Base-by-base conservation (phyloP, 1,140 invertebrate species). In the Lordiphosa mommai region DNA sequence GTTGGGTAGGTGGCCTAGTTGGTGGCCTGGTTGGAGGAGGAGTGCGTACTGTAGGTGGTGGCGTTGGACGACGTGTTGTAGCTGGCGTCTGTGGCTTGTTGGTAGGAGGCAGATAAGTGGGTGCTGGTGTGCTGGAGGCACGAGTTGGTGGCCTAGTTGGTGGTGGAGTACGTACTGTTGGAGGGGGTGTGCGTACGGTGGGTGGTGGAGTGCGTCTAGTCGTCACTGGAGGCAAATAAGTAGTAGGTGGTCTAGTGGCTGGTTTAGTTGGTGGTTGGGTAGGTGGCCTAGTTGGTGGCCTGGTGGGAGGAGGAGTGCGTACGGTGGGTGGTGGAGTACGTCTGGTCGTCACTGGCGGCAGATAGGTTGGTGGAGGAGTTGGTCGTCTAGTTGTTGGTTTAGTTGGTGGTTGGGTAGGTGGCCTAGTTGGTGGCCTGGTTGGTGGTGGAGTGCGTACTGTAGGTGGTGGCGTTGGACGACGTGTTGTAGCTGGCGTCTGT, bases 321-420 rank as follows among this genome's bases (percentile, higher is more conserved):
- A 23, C 20, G 1, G 20, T 23, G 4, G 20, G 20, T 4, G 20
- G 20, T 0, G 23, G 23, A 7, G 46, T 47, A 17, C 50, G 57
- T 6, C 23, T 27, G 2, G 72, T 72, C 6, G 55, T 56, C 16
- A 57, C 51, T 16, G 72, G 68, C 1, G 66, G 40, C 52, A 53
- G 33, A 47, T 74, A 49, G 14, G 61, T 52, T 33, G 68, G 53
- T 63, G 60, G 61, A 5, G 46, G 37, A 6, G 70, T 69, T 4
- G 65, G 57, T 32, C 69, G 69, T 13, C 37, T 55, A 3, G 67
- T 60, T 10, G 72, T 47, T 5, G 47, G 52, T n/a, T 4, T 64
- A 0, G 66, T 69, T 8, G 67, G 49, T 60, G 63, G 63, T 34
- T 41, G 61, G 0, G 70, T 57, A 0, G 79, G 57, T 32, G 72